These are phyloP conservation scores for Hydrotaea diabolus DNA, from an alignment of 2,888 invertebrate species.

Conservation along the genomic window DNA sequence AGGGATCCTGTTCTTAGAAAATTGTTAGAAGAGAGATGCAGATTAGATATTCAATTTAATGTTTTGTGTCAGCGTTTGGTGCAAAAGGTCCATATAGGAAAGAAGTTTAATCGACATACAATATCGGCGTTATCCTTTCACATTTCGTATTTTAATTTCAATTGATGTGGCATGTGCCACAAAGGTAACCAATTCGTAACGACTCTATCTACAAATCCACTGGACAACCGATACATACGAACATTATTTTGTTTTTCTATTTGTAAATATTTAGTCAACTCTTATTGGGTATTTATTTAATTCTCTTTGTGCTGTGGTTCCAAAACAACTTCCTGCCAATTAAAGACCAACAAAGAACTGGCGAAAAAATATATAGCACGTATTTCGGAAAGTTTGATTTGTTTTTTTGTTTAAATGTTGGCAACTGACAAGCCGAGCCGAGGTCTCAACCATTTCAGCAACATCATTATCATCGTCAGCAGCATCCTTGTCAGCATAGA, in stretches of 20 bases:
- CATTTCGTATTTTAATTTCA: not conserved
- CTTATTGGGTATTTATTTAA: not conserved
- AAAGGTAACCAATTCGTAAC: not conserved
- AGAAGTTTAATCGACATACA: no score
- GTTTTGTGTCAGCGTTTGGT: no score
- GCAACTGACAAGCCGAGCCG: constrained; percentile 29
- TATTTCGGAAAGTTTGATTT: not conserved
- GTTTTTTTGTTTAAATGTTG: constrained; percentile 35
- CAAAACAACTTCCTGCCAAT: constrained; percentile 15
- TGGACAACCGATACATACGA: not conserved
- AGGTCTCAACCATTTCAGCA: constrained; percentile 15
- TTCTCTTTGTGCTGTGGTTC: not conserved
- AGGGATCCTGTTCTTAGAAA: no score
- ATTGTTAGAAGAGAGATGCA: no score
- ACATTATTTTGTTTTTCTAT: no score
- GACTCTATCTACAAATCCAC: not conserved
- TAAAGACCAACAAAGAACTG: constrained; percentile 22
- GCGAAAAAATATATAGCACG: not conserved
- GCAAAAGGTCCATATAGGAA: no score
- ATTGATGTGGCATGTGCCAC: not conserved
- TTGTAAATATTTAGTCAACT: not conserved
- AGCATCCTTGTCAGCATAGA: not conserved
- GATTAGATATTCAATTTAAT: no score
- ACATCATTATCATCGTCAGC: not conserved
- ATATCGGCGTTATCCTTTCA: no score